Evolutionary conservation across 2,888 invertebrate genomes (phyloP).

Genomic region (Schizotus pectinicornis): DNA sequence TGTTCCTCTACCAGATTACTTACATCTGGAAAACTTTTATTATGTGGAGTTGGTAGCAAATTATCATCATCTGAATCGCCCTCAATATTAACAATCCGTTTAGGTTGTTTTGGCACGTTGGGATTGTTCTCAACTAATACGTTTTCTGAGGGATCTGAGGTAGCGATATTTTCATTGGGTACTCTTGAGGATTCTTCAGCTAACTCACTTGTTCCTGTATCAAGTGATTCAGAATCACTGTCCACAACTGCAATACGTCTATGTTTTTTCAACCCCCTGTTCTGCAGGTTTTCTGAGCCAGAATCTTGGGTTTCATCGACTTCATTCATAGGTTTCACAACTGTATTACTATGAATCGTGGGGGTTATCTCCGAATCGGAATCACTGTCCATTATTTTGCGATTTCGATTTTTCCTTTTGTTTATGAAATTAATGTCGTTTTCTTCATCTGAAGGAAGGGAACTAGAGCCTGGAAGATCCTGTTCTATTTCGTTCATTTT

Average conservation of each 20-base stretch:
- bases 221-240: constrained; percentile 35
- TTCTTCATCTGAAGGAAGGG: constrained; percentile 13
- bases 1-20: constrained; percentile 11
- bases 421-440: constrained; percentile 20
- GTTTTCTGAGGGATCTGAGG: too few relatives aligned
- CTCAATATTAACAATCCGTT: background rate
- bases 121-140: background rate
- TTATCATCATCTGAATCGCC: constrained; percentile 30
- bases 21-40: constrained; percentile 34
- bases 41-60: constrained; percentile 9
- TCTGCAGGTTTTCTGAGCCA: background rate
- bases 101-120: background rate
- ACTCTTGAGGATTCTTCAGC: too few relatives aligned
- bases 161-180: too few relatives aligned
- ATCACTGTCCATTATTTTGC: constrained; percentile 17
- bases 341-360: background rate
- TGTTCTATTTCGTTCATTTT: constrained; percentile 6
- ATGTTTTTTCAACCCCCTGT: constrained; percentile 5
- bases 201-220: background rate
- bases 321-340: constrained; percentile 3
- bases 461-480: background rate
- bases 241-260: constrained; percentile 27
- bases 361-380: constrained; percentile 26
- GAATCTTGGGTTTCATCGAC: background rate
- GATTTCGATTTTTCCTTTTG: constrained; percentile 7